These are phyloP conservation scores for Axis porcinus DNA, from an alignment of 2,113 vertebrate species.

Conservation along the genomic window DNA sequence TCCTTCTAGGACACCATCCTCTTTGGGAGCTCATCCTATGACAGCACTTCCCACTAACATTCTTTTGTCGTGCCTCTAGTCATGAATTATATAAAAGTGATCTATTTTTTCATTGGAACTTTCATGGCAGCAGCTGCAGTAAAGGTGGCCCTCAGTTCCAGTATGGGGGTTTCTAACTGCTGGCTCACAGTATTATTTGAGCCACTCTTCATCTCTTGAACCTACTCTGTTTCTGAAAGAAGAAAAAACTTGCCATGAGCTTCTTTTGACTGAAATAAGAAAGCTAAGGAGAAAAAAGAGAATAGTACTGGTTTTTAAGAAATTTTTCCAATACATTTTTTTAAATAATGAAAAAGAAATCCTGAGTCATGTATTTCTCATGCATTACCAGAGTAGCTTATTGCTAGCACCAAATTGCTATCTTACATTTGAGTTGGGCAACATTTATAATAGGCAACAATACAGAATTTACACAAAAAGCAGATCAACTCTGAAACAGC, in stretches of 20 bases:
- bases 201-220: not conserved
- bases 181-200: not conserved
- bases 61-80: not conserved
- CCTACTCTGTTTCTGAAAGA: not conserved
- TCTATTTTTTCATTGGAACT: not conserved
- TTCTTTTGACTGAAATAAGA: constrained; percentile 5
- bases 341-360: not conserved
- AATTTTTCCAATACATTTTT: not conserved
- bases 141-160: not conserved
- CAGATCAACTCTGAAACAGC: not conserved
- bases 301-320: not conserved
- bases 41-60: not conserved
- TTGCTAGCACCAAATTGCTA: not conserved
- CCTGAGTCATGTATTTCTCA: not conserved
- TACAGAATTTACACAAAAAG: not conserved
- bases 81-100: not conserved
- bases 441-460: not conserved
- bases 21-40: not conserved
- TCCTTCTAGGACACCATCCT: not conserved
- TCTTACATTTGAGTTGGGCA: not conserved
- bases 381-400: constrained; percentile 1
- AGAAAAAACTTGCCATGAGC: not conserved
- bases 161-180: not conserved
- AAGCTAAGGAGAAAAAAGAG: not conserved
- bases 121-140: not conserved